A percentile compares a stretch with the other conserved stretches of the same genome.
Conservation (phyloP, 2,797 vertebrate genomes). For the Garrulus glandarius region DNA sequence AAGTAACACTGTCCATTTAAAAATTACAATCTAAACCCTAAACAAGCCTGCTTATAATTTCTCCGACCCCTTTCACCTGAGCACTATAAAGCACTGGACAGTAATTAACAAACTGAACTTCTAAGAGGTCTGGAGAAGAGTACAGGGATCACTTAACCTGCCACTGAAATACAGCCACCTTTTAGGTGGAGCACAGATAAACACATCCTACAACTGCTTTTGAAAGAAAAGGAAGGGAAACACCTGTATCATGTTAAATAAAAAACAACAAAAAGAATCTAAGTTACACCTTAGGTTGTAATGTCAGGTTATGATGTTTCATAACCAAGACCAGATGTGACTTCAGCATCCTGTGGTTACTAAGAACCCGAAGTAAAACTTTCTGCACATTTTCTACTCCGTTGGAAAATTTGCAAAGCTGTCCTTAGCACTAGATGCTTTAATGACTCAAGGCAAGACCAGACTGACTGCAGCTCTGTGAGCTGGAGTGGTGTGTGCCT, state of each 20-base stretch:
- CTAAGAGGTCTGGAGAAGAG: background rate
- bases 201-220: background rate
- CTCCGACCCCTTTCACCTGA: background rate
- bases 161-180: background rate
- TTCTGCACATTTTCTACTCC: background rate
- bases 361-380: background rate
- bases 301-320: background rate
- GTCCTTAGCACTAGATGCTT: background rate
- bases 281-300: background rate
- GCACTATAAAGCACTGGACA: background rate
- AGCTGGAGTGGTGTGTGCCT: background rate
- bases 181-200: background rate
- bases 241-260: background rate
- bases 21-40: background rate
- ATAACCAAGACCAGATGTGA: background rate
- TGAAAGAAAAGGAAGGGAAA: background rate
- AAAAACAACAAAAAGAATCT: background rate
- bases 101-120: background rate
- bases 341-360: background rate
- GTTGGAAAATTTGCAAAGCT: background rate
- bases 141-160: background rate
- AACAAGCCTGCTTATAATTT: background rate
- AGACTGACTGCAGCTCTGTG: background rate
- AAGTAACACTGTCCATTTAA: background rate
- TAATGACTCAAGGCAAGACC: background rate